A percentile compares a stretch with the other conserved stretches of the same genome.
These are phyloP conservation scores for Nycticebus coucang DNA, from an alignment of 2,113 vertebrate species.

Conservation along the genomic window DNA sequence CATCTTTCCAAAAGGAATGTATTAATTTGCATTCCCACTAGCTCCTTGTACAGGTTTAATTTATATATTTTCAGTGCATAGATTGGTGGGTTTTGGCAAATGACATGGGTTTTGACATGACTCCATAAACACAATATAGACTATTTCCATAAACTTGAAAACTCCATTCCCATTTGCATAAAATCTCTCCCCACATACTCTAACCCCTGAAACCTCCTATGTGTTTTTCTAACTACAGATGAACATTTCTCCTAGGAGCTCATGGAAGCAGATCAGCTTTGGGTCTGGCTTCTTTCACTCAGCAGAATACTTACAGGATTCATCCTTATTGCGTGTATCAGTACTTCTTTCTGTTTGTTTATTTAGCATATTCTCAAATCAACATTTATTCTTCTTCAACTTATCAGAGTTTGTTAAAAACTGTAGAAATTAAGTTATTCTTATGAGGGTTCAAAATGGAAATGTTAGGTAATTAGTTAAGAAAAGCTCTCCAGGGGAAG, in stretches of 20 bases:
- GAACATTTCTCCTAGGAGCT: not conserved
- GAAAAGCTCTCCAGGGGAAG: too few relatives aligned
- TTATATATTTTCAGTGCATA: not conserved
- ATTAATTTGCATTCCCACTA: too few relatives aligned
- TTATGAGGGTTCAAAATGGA: not conserved
- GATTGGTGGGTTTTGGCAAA: not conserved
- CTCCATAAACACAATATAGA: not conserved
- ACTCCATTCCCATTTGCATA: not conserved
- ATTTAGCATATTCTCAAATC: not conserved
- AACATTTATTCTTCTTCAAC: not conserved
- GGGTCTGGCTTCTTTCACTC: not conserved
- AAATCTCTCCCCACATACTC: accelerated
- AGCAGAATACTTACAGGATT: not conserved
- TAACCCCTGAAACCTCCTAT: not conserved
- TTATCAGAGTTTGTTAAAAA: not conserved
- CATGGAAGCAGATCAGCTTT: not conserved
- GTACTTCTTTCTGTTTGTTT: not conserved
- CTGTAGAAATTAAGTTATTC: not conserved
- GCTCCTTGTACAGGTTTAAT: not conserved
- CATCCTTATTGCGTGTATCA: not conserved
- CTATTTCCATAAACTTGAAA: not conserved
- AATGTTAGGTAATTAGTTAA: too few relatives aligned
- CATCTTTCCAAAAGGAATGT: too few relatives aligned
- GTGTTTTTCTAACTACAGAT: not conserved
- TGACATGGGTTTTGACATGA: not conserved